Evolutionary conservation across 2,888 invertebrate genomes (phyloP).

Genomic region (Unio delphinus): DNA sequence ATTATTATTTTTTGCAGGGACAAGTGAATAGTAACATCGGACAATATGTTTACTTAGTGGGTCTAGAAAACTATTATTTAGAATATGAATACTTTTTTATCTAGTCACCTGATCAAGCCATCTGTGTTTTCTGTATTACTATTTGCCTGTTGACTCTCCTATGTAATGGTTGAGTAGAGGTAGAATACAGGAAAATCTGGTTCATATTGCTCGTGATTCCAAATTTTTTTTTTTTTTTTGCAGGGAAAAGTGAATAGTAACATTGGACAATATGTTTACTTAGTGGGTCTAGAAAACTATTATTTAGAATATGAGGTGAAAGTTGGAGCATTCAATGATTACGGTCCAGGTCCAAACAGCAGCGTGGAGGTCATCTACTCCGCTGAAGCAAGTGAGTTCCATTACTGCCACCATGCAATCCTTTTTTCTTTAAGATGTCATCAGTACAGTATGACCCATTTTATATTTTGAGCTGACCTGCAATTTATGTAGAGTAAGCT

Average conservation of each 20-base stretch:
- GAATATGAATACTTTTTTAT: constrained; percentile 53
- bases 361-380: constrained; percentile 76
- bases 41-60: constrained; percentile 49
- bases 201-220: too few species aligned
- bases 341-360: constrained; percentile 89
- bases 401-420: too few species aligned
- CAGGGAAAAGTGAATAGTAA: constrained; percentile 5
- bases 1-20: not conserved
- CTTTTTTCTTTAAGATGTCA: too few species aligned
- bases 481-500: too few species aligned
- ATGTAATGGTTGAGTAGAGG: too few species aligned
- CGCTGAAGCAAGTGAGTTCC: constrained; percentile 62
- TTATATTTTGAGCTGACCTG: too few species aligned
- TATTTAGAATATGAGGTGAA: constrained; percentile 70
- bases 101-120: too few species aligned
- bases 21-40: constrained; percentile 12
- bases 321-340: constrained; percentile 63
- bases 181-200: too few species aligned
- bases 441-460: too few species aligned
- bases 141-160: too few species aligned
- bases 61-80: constrained; percentile 68
- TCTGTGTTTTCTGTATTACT: too few species aligned
- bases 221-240: not conserved
- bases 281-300: constrained; percentile 67
- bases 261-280: constrained; percentile 31